These are phyloP conservation scores for Trichonephila inaurata DNA, from an alignment of 1,140 invertebrate species.

Conservation along the genomic window DNA sequence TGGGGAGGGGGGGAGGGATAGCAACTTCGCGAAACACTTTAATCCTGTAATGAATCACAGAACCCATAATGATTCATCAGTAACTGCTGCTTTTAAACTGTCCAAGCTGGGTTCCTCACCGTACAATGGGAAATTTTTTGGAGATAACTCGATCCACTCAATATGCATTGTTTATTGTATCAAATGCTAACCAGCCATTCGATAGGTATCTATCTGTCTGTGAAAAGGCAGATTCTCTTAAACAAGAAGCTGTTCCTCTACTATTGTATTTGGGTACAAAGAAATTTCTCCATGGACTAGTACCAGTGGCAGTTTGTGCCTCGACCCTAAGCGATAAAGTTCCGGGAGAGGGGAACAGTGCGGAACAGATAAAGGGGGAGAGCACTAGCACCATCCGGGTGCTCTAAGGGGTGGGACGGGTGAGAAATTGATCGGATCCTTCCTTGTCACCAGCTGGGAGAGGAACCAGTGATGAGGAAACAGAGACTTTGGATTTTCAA, in stretches of 20 bases:
- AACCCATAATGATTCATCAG: conserved; percentile 30
- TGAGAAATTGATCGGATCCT: conserved; percentile 73
- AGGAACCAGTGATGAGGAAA: conserved; percentile 70
- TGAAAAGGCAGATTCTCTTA: background rate
- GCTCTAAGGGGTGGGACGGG: conserved; percentile 53
- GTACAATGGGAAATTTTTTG: background rate
- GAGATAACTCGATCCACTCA: background rate
- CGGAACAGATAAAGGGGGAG: conserved; percentile 58
- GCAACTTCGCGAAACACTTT: background rate
- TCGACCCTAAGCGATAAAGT: conserved; percentile 68
- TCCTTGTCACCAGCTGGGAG: conserved; percentile 75
- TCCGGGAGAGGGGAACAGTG: conserved; percentile 53
- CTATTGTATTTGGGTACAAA: background rate
- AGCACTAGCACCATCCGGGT: conserved; percentile 27
- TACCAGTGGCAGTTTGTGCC: conserved; percentile 55
- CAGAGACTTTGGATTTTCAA: conserved; percentile 76
- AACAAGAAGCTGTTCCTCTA: background rate
- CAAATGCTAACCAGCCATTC: background rate
- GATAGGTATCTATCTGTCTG: conserved; percentile 1
- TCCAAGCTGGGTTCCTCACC: background rate
- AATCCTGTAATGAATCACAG: conserved; percentile 26
- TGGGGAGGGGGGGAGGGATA: background rate
- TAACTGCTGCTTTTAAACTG: background rate
- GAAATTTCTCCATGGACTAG: background rate
- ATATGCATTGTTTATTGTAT: background rate